A percentile compares a stretch with the other conserved stretches of the same genome.
Conservation (phyloP, 1,140 invertebrate genomes). For the Drosophila sechellia region DNA sequence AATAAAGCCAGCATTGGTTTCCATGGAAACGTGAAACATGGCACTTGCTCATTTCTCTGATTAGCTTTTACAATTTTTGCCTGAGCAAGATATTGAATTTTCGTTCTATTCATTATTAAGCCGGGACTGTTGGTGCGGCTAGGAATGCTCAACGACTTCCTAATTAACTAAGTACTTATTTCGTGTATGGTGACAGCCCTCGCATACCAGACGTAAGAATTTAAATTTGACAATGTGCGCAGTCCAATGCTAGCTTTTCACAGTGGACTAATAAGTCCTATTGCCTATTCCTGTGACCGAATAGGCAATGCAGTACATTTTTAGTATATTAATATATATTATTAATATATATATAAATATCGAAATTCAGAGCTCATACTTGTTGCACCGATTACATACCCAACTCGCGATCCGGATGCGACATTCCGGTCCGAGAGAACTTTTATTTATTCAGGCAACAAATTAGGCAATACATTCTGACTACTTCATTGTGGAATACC, state of each 20-base stretch:
- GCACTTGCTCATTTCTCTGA: slow-evolving; percentile 38
- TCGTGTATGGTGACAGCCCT: background rate
- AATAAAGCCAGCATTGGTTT: background rate
- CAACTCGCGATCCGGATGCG: background rate
- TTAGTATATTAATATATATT: background rate
- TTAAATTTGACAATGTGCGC: slow-evolving; percentile 61
- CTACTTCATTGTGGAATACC: slow-evolving; percentile 20
- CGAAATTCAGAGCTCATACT: background rate
- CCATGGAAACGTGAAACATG: slow-evolving; percentile 15
- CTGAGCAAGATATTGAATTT: slow-evolving; percentile 47
- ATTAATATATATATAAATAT: slow-evolving; percentile 15
- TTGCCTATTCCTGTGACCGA: background rate
- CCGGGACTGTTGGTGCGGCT: slow-evolving; percentile 12
- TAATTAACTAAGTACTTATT: too few species aligned
- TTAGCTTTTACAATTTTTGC: slow-evolving; percentile 43
- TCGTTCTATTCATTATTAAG: slow-evolving; percentile 35
- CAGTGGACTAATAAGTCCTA: slow-evolving; percentile 41
- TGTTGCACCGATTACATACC: background rate
- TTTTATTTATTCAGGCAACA: background rate
- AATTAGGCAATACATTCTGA: slow-evolving; percentile 24
- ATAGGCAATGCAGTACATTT: background rate
- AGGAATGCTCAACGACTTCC: background rate
- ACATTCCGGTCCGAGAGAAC: too few species aligned
- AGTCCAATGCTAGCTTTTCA: slow-evolving; percentile 31
- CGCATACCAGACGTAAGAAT: slow-evolving; percentile 66